Base-by-base conservation (phyloP, 2,113 vertebrate genomes). In the Takifugu flavidus region DNA sequence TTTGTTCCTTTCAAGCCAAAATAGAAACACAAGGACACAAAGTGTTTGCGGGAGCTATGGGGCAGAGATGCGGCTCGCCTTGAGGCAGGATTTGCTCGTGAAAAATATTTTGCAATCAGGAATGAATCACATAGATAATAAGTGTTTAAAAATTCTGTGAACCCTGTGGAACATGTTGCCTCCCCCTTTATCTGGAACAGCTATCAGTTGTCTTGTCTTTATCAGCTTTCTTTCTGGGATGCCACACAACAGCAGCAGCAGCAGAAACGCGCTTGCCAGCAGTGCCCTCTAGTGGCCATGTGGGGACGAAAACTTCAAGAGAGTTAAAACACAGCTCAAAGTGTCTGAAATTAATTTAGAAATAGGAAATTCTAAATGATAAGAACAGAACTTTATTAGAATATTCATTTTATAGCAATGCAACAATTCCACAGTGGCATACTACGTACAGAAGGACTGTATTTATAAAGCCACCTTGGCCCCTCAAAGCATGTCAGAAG, bases 101-200 rank as follows among this genome's bases (percentile, higher is more conserved):
- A 87, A 90, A 87, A 86, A 47, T 86, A 89, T 91, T 89, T 81
- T 45, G 74, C 75, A 84, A 90, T 90, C 87, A 85, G 79, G 82
- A 90, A 81, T 84, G 85, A 91, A 91, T 91, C 86, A 76, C 85
- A 74, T 62, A 88, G 90, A 92, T 91, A 91, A 90, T 87, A 84
- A 80, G 80, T 90, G 82, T 90, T 91, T 88, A 89, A 88, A 85
- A 88, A 88, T 39, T 92, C 77, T 83, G 64, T 56, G 79, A 80
- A 85, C 88, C 89, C 83, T 75, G 72, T 83, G 86, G 87, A 89
- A 84, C 54, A 62, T 63, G 62, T 75, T 78, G 74, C 64, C 70
- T 70, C 51, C 50, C 34, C 39, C 65, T 80, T 86, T 85, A 90
- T 90, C 88, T 75, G 78, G 71, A 72, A 62, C 67, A 65, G 73